Evolutionary conservation across 2,888 invertebrate species (phyloP).

Genomic region (Agriopis leucophaearia): DNA sequence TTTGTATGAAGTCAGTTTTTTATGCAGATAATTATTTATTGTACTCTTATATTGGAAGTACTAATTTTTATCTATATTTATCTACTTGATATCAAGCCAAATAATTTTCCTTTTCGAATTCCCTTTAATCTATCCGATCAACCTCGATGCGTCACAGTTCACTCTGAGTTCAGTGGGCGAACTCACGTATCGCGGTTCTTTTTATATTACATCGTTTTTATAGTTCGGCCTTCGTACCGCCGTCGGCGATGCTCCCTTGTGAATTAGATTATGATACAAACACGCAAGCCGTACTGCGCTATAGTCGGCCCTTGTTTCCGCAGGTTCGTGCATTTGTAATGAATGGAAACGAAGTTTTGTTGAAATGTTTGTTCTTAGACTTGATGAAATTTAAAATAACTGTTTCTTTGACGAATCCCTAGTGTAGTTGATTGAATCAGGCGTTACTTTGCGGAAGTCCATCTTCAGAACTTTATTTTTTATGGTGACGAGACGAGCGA

Average conservation of each 20-base stretch:
- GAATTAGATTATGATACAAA: slow-evolving; percentile 17
- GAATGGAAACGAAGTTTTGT: neutral
- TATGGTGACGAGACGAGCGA: too few relatives aligned
- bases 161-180: neutral
- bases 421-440: too few relatives aligned
- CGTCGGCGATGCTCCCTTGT: slow-evolving; percentile 4
- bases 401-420: too few relatives aligned
- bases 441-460: too few relatives aligned
- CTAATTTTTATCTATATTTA: slow-evolving; percentile 3
- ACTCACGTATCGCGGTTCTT: neutral
- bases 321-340: neutral
- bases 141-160: neutral
- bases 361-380: neutral
- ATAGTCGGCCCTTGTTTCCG: neutral
- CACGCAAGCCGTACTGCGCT: slow-evolving; percentile 8
- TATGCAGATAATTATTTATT: neutral
- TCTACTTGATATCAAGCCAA: neutral
- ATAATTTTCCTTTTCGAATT: neutral
- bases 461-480: too few relatives aligned
- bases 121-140: neutral
- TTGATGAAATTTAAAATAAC: neutral
- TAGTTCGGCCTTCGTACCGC: slow-evolving; percentile 15
- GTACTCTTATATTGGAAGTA: neutral
- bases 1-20: too few relatives aligned
- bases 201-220: slow-evolving; percentile 8